Conservation (phyloP, 2,797 vertebrate species). For the Paguma larvata region DNA sequence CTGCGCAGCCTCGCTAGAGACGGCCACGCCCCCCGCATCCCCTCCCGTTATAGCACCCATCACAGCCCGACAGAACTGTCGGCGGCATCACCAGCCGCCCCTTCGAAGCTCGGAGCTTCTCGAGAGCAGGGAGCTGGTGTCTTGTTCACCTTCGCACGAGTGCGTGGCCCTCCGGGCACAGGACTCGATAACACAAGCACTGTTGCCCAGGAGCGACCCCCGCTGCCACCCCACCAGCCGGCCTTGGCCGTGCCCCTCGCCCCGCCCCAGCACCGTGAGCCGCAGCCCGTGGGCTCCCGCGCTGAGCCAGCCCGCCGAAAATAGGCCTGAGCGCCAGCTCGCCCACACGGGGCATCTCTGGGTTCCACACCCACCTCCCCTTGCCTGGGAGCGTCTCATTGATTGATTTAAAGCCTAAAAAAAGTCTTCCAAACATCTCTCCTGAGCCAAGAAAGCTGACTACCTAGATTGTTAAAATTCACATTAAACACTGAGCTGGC, state of each 20-base stretch:
- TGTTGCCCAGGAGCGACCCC: accelerated
- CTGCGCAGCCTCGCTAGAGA: accelerated
- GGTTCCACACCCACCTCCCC: background rate
- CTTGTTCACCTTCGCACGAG: background rate
- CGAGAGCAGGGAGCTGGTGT: background rate
- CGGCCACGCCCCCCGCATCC: accelerated
- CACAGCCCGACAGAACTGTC: accelerated
- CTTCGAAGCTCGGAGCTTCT: background rate
- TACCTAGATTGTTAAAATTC: background rate
- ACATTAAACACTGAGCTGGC: background rate
- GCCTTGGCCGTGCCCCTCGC: accelerated
- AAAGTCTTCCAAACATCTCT: background rate
- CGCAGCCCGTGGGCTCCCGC: background rate
- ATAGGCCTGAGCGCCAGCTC: background rate
- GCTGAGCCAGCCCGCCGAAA: background rate
- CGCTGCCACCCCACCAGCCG: background rate
- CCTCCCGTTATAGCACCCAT: background rate
- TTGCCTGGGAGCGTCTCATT: background rate
- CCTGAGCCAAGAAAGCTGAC: background rate
- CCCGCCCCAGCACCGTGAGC: no score
- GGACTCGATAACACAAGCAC: background rate
- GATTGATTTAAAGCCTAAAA: background rate
- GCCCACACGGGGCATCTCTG: background rate
- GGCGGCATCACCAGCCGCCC: background rate
- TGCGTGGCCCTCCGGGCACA: accelerated